These are phyloP conservation scores for Phyllotis vaccarum DNA, from an alignment of 2,797 vertebrate genomes.

Conservation along the genomic window DNA sequence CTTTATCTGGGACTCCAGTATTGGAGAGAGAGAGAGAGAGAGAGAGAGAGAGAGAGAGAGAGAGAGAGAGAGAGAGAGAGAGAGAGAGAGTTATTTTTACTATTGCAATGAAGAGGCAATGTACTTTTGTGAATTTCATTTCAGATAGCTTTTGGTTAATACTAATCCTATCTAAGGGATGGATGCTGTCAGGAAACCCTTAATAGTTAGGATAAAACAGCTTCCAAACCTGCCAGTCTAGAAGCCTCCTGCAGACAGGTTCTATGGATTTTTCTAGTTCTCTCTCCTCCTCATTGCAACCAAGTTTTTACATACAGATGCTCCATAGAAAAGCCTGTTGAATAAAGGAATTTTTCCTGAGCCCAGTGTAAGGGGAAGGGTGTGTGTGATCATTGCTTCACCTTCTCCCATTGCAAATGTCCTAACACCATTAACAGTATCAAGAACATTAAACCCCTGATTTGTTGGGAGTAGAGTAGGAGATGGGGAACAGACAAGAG, in stretches of 20 bases:
- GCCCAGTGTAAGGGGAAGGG: background rate
- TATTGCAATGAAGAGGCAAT: background rate
- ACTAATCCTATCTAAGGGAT: background rate
- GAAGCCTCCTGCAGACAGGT: slow-evolving; percentile 42
- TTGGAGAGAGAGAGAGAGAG: background rate
- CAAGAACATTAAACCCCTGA: background rate
- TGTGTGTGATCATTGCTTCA: background rate
- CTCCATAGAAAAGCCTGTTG: background rate
- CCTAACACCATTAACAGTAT: background rate
- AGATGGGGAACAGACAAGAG: background rate
- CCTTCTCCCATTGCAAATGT: background rate
- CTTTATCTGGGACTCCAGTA: background rate
- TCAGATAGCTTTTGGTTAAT: background rate
- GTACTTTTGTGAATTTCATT: background rate
- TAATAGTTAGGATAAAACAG: background rate
- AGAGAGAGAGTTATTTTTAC: background rate
- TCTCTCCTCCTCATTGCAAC: background rate
- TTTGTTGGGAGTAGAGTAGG: slow-evolving; percentile 5
- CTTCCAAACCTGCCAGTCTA: background rate
- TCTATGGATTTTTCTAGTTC: background rate
- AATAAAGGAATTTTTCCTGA: slow-evolving; percentile 12
- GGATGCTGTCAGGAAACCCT: background rate
- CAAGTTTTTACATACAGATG: background rate
- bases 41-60: background rate
- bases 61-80: background rate